Percentiles rank a stretch among this genome's conserved stretches.
phyloP scores from a whole-genome alignment of 2,113 vertebrate species.

The Cheilinus undulatus region DNA sequence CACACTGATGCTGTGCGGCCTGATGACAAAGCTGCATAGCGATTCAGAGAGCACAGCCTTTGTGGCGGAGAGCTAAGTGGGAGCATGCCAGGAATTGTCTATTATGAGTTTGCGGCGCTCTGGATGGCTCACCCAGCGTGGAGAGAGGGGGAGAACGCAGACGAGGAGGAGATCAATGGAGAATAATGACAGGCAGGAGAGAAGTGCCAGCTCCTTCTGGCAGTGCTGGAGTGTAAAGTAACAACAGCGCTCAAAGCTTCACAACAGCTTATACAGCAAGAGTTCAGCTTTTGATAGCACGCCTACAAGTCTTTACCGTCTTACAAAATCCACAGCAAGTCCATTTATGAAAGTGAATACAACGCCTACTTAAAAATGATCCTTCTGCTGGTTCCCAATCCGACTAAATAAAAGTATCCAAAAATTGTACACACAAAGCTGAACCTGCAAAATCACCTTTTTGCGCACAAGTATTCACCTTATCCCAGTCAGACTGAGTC shows the following conservation, averaged over 20 bases:
- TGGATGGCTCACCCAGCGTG: constrained; percentile 41
- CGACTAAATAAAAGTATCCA: constrained; percentile 1
- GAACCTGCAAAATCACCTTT: background rate
- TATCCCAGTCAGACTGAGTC: too few relatives aligned
- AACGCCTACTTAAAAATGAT: constrained; percentile 8
- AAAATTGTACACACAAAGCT: background rate
- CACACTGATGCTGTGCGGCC: constrained; percentile 35
- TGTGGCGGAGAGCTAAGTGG: constrained; percentile 43
- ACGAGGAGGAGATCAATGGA: constrained; percentile 64
- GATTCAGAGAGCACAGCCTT: constrained; percentile 41
- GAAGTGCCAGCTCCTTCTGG: constrained; percentile 35
- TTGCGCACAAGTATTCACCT: too few relatives aligned
- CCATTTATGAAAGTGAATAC: constrained; percentile 7
- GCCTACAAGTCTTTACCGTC: background rate
- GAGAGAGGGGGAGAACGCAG: constrained; percentile 23
- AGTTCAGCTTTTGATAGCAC: constrained; percentile 4
- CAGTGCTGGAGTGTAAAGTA: constrained; percentile 21
- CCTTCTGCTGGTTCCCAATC: background rate
- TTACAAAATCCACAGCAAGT: constrained; percentile 1
- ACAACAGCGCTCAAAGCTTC: constrained; percentile 17
- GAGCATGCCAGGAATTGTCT: constrained; percentile 63
- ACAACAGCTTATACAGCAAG: constrained; percentile 2
- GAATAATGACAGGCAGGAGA: constrained; percentile 41
- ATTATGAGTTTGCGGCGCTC: constrained; percentile 58
- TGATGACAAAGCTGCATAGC: constrained; percentile 50